Evolutionary conservation across 2,888 invertebrate species (phyloP).

Genomic region (Calameuta pallipes): DNA sequence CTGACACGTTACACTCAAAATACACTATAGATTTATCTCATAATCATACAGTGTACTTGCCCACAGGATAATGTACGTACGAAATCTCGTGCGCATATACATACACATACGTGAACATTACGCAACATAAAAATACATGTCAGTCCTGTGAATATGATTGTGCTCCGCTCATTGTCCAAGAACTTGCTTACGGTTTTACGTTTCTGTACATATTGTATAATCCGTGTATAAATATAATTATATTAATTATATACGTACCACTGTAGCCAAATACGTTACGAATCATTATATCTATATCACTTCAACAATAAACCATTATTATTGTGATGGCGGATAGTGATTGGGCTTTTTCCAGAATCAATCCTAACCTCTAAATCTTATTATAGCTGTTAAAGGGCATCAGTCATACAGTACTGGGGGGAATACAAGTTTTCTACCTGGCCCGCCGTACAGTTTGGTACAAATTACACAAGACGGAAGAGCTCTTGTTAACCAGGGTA

Average conservation of each 20-base stretch:
- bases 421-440: too few relatives aligned
- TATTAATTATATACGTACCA: conserved; percentile 61
- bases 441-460: too few relatives aligned
- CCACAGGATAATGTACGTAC: conserved; percentile 17
- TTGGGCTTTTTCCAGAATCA: too few relatives aligned
- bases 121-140: conserved; percentile 14
- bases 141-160: conserved; percentile 46
- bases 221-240: conserved; percentile 65
- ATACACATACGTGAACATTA: background rate
- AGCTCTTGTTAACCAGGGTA: too few relatives aligned
- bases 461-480: too few relatives aligned
- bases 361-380: too few relatives aligned
- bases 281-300: conserved; percentile 65
- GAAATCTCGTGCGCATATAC: background rate
- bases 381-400: too few relatives aligned
- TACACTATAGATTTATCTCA: too few relatives aligned
- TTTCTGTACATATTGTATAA: conserved; percentile 66
- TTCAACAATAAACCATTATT: conserved; percentile 66
- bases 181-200: conserved; percentile 35
- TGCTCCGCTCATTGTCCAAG: conserved; percentile 45
- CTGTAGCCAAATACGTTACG: conserved; percentile 64
- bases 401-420: too few relatives aligned
- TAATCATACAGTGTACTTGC: background rate
- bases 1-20: too few relatives aligned
- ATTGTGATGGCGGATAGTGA: conserved; percentile 46